These are phyloP conservation scores for Talpa occidentalis DNA, from an alignment of 2,113 vertebrate genomes.

Conservation along the genomic window DNA sequence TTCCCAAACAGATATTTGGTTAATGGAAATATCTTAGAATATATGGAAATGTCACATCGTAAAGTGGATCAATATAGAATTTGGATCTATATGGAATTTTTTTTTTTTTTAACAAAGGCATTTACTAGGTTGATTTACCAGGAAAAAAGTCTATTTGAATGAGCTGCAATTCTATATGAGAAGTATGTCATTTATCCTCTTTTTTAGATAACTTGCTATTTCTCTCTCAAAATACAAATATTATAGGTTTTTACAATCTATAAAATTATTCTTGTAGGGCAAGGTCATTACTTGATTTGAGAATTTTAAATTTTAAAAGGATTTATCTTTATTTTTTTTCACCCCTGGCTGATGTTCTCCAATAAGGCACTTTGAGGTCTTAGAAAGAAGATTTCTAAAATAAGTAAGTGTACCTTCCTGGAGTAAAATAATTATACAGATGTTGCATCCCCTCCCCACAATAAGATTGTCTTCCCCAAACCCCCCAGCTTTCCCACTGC, in stretches of 20 bases:
- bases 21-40: background rate
- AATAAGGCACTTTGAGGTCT: background rate
- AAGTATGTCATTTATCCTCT: background rate
- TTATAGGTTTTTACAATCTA: background rate
- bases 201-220: constrained; percentile 49
- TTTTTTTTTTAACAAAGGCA: background rate
- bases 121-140: too few species aligned
- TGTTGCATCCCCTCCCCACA: background rate
- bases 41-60: background rate
- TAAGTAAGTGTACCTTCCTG: background rate
- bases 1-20: background rate
- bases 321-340: background rate
- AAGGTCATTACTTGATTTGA: background rate
- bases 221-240: constrained; percentile 50
- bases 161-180: background rate
- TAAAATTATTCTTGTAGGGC: background rate
- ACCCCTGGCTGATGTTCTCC: background rate
- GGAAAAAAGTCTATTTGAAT: background rate
- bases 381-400: background rate
- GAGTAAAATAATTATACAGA: background rate
- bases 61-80: background rate
- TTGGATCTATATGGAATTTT: background rate
- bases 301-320: background rate
- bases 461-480: constrained; percentile 70
- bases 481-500: constrained; percentile 84